These are phyloP conservation scores for Leuctra nigra DNA, from an alignment of 2,888 invertebrate genomes.

Conservation along the genomic window DNA sequence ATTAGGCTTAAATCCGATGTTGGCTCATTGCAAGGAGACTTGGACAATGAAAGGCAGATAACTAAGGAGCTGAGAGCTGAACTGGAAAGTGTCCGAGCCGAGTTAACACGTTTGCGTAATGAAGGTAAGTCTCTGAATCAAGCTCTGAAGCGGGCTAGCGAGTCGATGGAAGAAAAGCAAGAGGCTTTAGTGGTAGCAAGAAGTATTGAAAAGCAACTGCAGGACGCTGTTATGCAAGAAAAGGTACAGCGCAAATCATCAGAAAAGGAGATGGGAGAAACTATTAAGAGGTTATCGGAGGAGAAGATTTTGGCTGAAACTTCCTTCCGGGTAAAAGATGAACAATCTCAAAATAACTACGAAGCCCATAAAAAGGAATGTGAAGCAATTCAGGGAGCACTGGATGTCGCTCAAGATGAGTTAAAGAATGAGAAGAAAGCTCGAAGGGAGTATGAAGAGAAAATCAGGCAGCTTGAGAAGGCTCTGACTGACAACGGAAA, in stretches of 20 bases:
- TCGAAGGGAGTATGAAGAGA: background rate
- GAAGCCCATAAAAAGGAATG: background rate
- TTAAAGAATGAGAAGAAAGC: conserved; percentile 1
- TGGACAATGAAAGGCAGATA: background rate
- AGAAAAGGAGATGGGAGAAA: background rate
- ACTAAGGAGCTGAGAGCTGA: background rate
- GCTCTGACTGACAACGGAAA: background rate
- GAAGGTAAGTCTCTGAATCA: background rate
- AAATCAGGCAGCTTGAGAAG: background rate
- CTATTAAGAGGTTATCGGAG: background rate
- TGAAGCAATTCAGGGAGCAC: conserved; percentile 1
- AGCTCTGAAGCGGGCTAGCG: conserved; percentile 1
- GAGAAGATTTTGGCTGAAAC: background rate
- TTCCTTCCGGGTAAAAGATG: background rate
- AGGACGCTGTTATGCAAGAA: background rate
- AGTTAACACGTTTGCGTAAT: too few relatives aligned
- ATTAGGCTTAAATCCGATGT: background rate
- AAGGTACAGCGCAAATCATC: background rate
- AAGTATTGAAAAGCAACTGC: background rate
- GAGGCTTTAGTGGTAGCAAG: background rate
- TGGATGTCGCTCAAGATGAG: conserved; percentile 1
- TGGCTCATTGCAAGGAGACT: background rate
- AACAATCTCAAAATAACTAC: background rate
- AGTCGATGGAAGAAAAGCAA: background rate
- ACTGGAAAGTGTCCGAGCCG: background rate